Evolutionary conservation across 2,113 vertebrate species (phyloP), one percentile per base, ranked within the genome.

Genomic region (Cercocebus atys): DNA sequence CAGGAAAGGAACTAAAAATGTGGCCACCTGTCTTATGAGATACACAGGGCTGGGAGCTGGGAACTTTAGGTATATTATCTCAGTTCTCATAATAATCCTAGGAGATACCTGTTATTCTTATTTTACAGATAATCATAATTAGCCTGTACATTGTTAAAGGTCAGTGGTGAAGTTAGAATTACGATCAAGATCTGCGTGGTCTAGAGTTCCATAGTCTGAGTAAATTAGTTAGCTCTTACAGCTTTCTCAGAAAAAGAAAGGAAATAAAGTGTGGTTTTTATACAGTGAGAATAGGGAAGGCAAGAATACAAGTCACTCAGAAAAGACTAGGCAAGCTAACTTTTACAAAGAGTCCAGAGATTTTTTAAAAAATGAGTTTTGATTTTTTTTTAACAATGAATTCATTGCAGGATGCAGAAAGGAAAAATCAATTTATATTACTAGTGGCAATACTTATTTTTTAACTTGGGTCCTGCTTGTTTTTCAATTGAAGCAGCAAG

Each of bases 81-180:
- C 50, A 22, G 20, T 52, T 72, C 52, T 83, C 22, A n/a, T 9
- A 59, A 43, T 35, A 84, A 88, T 45, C 13, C 30, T 45, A 2
- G 2, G 22, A 88, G 6, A 6, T 38, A 57, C 57, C 38, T 75
- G n/a, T 32, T 76, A 32, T 76, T 70, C 61, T 57, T 66, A 82
- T 94, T 66, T 96, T 40, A 90, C 14, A 35, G 22, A 76, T 52
- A 47, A 92, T 38, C 87, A 81, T 68, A 93, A 76, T 86, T 61
- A 83, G 27, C 43, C 55, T 83, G 22, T 1, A 55, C 18, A 57
- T 23, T 40, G 23, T 86, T 81, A 75, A 70, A 14, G n/a, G 55
- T 83, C 35, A 94, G 57, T 16, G 22, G 25, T 68, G 20, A 27
- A 70, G 38, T n/a, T 68, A 20, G 27, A 96, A 88, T 95, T 92